Evolutionary conservation across 2,888 invertebrate species (phyloP), one percentile per base, ranked within the genome.

Genomic region (Coelinius sp.): DNA sequence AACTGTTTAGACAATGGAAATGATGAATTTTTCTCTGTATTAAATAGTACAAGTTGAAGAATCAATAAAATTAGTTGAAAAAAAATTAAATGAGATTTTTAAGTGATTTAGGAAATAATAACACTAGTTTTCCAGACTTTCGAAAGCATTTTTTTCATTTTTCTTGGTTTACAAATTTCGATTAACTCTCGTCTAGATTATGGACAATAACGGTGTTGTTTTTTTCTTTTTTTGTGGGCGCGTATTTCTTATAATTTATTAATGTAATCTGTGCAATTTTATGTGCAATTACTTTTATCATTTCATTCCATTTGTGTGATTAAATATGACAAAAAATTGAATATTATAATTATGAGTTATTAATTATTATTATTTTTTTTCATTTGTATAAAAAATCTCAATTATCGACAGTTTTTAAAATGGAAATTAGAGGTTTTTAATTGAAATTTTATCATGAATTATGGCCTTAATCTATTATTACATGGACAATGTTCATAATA

Each of bases 151-250:
- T 49, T 49, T 49, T 49, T 49, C 17, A 17, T 17, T 3, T 49
- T 49, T 20, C 17, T 49, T 49, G 17, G 74, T 75, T 75, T 75
- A 76, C 76, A 75, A 76, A 76, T 73, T 76, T 65, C 64, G 65
- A 68, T 49, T 74, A 67, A 73, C 31, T 56, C 27, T 14, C 17
- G 63, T 71, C 73, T 75, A 71, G 70, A 75, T 59, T 70, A 70
- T 74, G 72, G 74, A 75, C 73, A 74, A 75, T 68, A 75, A 75
- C 72, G 71, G 73, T n/a, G 68, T 69, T 68, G 71, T n/a, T 53
- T n/a, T n/a, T n/a, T n/a, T n/a, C n/a, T n/a, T n/a, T n/a, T n/a
- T n/a, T 46, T n/a, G 56, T 56, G 56, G 56, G 56, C 27, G 14
- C 27, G 14, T 56, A 56, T 56, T 56, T 17, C 56, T 56, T 56